Base-by-base conservation (phyloP, 2,888 invertebrate species). In the Drosophila kambysellisi region DNA sequence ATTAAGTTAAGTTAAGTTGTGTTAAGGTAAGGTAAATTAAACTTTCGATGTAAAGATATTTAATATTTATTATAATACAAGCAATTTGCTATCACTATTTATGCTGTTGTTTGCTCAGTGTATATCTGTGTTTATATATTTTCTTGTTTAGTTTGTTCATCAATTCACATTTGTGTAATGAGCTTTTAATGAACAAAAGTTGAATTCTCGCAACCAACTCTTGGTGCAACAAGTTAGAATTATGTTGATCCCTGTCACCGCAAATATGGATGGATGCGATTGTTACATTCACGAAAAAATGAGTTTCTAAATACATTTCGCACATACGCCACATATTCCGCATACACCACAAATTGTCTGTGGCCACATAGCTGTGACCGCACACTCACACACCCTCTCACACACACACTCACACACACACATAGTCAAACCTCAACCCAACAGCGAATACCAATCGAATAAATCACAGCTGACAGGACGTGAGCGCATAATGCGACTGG, bases 151-250 rank as follows among this genome's bases (percentile, higher is more conserved):
- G 25, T 37, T 54, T 54, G 25, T 7, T 7, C n/a, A n/a, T n/a
- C 32, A 52, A 52, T 52, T 37, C 37, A 35, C 9, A 33, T 4
- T 30, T 35, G 29, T 43, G 53, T 70, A 66, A 79, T 79, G 71
- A 20, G 11, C 41, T 68, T 74, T 60, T 70, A 79, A 79, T 74
- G 35, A 63, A 41, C 39, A 25, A 57, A 60, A 79, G 68, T 68
- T 50, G 51, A 63, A 75, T 57, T 60, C 65, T 78, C 33, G 33
- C 15, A 57, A 50, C n/a, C 15, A 57, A 50, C n/a, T 43, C 37
- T 58, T 48, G 46, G 63, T 76, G 76, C 76, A 76, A 76, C 76
- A 78, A 78, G 79, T 65, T 78, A 41, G 64, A 56, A 74, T 68
- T 66, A 76, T 76, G 73, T 66, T 68, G 29, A 76, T 60, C 25